These are phyloP conservation scores for Babyrousa celebensis DNA, from an alignment of 2,797 vertebrate species.

Conservation along the genomic window DNA sequence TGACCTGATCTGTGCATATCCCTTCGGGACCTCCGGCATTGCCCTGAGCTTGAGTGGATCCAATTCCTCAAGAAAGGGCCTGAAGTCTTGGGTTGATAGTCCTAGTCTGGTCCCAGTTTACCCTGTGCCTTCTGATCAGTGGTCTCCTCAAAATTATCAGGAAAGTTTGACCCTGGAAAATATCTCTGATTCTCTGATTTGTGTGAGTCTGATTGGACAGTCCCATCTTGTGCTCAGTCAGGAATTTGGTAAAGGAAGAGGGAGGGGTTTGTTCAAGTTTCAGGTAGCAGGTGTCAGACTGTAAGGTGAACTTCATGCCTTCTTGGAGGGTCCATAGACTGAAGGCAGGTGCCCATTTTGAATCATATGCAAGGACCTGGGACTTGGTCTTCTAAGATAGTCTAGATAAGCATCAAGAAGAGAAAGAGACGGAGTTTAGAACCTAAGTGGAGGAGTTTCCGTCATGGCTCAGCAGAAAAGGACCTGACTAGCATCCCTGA, in stretches of 20 bases:
- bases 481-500: no score
- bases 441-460: neutral
- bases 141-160: conserved; percentile 42
- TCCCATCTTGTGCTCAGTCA: neutral
- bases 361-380: neutral
- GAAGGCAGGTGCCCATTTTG: neutral
- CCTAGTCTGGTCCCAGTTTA: neutral
- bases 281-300: neutral
- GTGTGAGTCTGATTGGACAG: neutral
- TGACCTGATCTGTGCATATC: neutral
- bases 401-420: neutral
- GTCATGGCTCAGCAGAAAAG: no score
- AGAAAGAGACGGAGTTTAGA: conserved; percentile 33
- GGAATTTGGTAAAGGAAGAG: neutral
- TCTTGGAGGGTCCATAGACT: neutral
- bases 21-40: neutral
- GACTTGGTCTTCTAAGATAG: neutral
- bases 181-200: neutral
- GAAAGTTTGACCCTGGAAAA: neutral
- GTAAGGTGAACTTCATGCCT: neutral
- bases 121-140: neutral
- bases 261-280: neutral
- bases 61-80: neutral
- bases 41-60: neutral
- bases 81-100: neutral